Evolutionary conservation across 2,113 vertebrate genomes (phyloP).

Genomic region (Callospermophilus lateralis): DNA sequence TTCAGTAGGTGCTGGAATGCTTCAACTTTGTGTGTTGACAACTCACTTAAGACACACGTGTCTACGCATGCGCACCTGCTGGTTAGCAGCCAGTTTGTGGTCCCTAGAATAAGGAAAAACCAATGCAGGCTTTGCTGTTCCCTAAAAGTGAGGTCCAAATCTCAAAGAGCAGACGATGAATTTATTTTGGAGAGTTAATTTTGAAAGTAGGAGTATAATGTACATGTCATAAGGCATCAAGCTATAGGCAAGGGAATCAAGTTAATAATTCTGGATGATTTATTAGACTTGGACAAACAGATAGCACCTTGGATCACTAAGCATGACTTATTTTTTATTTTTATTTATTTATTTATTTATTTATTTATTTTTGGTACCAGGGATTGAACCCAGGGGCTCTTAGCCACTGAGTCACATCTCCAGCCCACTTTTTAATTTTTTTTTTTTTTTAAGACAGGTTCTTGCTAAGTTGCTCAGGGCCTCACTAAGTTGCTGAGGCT

Average conservation of each 20-base stretch:
- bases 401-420: no score
- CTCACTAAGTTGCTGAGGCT: no score
- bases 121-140: background rate
- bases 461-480: no score
- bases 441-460: no score
- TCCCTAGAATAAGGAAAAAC: background rate
- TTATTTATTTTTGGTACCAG: no score
- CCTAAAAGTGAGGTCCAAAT: background rate
- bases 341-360: no score
- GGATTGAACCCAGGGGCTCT: no score
- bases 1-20: background rate
- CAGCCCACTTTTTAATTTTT: no score
- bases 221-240: background rate
- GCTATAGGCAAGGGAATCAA: background rate
- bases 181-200: background rate
- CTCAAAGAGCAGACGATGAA: background rate
- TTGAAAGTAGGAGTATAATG: background rate
- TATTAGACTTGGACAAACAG: background rate
- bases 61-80: no score
- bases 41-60: background rate
- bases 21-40: constrained; percentile 19
- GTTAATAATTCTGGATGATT: background rate
- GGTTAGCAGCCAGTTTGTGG: background rate
- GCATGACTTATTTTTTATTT: no score
- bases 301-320: background rate